phyloP scores from a whole-genome alignment of 2,113 vertebrate genomes.

The Catharus bicknelli region DNA sequence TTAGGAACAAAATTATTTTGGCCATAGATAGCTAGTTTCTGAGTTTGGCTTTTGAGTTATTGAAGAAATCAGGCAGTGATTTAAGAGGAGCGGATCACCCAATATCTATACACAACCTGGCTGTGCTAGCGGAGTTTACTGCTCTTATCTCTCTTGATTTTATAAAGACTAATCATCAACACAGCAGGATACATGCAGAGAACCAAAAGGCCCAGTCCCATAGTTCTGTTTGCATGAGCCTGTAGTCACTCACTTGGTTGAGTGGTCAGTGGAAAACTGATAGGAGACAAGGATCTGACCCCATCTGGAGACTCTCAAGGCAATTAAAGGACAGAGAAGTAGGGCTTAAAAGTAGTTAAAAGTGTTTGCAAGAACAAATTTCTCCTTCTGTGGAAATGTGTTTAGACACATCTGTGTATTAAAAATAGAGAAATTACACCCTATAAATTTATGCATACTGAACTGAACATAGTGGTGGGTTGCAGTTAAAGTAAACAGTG shows the following conservation, averaged over 20 bases:
- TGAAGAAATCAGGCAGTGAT: conserved; percentile 18
- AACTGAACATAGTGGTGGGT: background rate
- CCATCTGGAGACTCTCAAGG: background rate
- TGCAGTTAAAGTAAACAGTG: background rate
- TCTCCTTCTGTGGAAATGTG: background rate
- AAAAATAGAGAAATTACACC: background rate
- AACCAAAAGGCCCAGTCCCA: background rate
- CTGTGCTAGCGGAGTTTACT: background rate
- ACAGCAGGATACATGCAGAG: background rate
- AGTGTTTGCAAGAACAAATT: background rate
- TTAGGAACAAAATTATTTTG: conserved; percentile 7
- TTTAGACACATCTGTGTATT: background rate
- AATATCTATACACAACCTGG: background rate
- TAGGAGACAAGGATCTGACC: background rate
- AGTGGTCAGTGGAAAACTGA: background rate
- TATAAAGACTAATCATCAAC: background rate
- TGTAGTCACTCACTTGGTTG: background rate
- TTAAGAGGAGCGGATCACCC: conserved; percentile 29
- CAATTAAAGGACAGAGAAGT: background rate
- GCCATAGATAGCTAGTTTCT: conserved; percentile 33
- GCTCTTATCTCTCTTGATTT: conserved; percentile 22
- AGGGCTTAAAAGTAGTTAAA: background rate
- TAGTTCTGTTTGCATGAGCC: background rate
- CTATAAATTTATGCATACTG: background rate
- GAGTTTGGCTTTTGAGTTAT: background rate